Evolutionary conservation across 2,797 vertebrate genomes (phyloP).

Genomic region (Falco cherrug): DNA sequence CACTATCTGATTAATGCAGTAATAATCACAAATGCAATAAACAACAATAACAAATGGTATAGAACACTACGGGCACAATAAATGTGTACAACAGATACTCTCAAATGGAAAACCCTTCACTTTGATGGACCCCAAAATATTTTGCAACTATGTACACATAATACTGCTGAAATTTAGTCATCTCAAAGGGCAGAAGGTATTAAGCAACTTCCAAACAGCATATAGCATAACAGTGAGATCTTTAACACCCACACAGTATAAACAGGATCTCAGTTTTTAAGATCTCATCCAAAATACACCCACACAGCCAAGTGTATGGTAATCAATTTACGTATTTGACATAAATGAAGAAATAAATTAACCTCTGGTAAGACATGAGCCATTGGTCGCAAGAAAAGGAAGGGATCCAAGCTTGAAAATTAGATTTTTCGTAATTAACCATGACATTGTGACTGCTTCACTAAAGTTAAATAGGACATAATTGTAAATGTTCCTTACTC

Average conservation of each 20-base stretch:
- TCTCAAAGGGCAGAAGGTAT: neutral
- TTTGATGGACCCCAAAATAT: neutral
- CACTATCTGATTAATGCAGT: neutral
- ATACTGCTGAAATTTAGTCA: neutral
- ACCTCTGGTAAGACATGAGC: neutral
- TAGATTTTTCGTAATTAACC: neutral
- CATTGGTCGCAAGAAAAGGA: accelerated
- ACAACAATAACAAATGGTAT: neutral
- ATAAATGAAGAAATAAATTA: neutral
- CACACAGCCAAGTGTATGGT: neutral
- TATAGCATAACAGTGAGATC: neutral
- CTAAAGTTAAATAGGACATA: neutral
- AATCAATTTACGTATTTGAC: neutral
- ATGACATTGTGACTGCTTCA: constrained; percentile 4
- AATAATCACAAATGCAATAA: neutral
- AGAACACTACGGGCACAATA: neutral
- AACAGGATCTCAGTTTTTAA: constrained; percentile 29
- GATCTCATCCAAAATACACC: constrained; percentile 30
- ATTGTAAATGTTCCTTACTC: neutral
- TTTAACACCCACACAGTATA: constrained; percentile 21
- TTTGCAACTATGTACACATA: neutral
- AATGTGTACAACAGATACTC: neutral
- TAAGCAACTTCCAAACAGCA: neutral
- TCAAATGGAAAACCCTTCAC: neutral
- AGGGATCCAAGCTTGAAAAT: neutral